These are phyloP conservation scores for Hydrolagus colliei DNA, from an alignment of 2,797 vertebrate genomes.

Conservation along the genomic window DNA sequence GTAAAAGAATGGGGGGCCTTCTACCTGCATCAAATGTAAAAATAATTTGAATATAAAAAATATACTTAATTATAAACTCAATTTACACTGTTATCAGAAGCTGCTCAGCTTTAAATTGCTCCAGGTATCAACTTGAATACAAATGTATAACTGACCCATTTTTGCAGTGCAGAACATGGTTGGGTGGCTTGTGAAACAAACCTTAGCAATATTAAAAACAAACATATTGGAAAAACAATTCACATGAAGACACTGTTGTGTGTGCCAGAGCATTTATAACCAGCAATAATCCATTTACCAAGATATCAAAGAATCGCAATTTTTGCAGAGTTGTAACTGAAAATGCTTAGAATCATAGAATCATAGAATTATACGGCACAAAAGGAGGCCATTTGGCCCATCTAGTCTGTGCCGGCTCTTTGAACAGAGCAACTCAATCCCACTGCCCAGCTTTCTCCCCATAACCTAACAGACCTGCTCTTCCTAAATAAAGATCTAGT, in stretches of 20 bases:
- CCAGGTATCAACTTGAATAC: background rate
- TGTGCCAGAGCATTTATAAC: background rate
- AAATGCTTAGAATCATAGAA: no score
- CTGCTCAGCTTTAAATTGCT: background rate
- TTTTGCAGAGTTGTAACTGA: background rate
- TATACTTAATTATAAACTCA: background rate
- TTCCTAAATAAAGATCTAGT: no score
- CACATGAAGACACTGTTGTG: background rate
- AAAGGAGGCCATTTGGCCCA: no score
- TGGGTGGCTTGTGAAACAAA: background rate
- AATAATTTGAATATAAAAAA: background rate
- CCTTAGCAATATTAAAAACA: background rate
- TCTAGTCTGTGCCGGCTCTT: no score
- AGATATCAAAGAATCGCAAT: background rate
- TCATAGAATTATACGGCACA: no score
- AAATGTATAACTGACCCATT: background rate
- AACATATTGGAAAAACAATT: constrained; percentile 1
- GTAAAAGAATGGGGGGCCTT: no score
- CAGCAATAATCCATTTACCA: background rate
- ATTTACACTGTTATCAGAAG: background rate
- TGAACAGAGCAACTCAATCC: no score
- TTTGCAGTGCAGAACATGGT: background rate
- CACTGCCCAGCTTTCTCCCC: no score
- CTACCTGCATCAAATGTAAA: background rate
- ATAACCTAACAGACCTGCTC: no score